Conservation (phyloP, 1,140 invertebrate genomes). For the Leptopilina clavipes region DNA sequence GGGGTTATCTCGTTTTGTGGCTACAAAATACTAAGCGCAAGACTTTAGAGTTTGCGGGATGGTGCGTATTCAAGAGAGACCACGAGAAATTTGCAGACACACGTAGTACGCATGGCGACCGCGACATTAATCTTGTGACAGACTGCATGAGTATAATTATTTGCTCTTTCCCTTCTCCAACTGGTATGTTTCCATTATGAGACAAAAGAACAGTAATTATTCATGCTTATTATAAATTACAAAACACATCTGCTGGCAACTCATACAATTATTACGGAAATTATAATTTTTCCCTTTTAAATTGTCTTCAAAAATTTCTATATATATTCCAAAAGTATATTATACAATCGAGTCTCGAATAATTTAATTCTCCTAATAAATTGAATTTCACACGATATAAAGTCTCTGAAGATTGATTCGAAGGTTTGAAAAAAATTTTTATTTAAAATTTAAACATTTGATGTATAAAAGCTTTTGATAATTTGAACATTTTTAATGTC, state of each 20-base stretch:
- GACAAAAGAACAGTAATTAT: constrained; percentile 16
- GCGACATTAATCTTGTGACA: constrained; percentile 33
- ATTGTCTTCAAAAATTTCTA: too few relatives aligned
- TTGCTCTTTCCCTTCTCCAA: constrained; percentile 25
- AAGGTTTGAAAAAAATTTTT: too few relatives aligned
- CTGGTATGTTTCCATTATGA: constrained; percentile 29
- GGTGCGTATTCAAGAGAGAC: constrained; percentile 46
- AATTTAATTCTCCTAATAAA: too few relatives aligned
- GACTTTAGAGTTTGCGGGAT: constrained; percentile 38
- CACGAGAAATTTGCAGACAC: constrained; percentile 50
- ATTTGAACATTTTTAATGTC: too few relatives aligned
- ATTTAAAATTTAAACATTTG: too few relatives aligned
- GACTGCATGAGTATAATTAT: constrained; percentile 30
- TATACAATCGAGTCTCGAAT: too few relatives aligned
- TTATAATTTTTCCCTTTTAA: too few relatives aligned
- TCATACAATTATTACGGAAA: too few relatives aligned
- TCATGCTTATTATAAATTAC: constrained; percentile 22
- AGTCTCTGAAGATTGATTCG: too few relatives aligned
- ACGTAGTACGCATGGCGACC: constrained; percentile 26
- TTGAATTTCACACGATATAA: too few relatives aligned
- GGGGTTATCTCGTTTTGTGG: constrained; percentile 25
- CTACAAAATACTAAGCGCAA: constrained; percentile 8
- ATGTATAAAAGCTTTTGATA: too few relatives aligned
- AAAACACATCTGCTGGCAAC: background rate
- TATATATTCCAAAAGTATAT: too few relatives aligned